phyloP scores from a whole-genome alignment of 1,140 invertebrate species.

The Halesus radiatus region DNA sequence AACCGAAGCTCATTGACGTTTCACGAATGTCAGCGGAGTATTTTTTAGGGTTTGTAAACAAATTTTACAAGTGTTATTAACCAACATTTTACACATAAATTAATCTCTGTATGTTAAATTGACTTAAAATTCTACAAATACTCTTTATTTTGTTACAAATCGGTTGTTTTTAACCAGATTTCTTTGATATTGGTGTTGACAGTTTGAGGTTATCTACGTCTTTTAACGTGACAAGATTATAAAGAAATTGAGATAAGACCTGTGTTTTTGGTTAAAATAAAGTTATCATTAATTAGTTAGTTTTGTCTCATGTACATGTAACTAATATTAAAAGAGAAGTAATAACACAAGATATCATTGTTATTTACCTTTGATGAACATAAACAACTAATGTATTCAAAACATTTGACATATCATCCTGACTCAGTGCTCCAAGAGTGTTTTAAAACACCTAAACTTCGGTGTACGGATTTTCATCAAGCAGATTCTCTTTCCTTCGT shows the following conservation, averaged over 20 bases:
- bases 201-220: slow-evolving; percentile 16
- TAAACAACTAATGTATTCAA: slow-evolving; percentile 13
- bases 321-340: no score
- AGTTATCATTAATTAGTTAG: background rate
- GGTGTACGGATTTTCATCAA: background rate
- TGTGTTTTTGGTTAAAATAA: background rate
- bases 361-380: background rate
- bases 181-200: slow-evolving; percentile 4
- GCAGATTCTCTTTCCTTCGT: background rate
- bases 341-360: no score
- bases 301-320: background rate
- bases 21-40: slow-evolving; percentile 34
- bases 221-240: background rate
- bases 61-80: background rate
- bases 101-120: no score
- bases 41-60: background rate
- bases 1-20: slow-evolving; percentile 34
- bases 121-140: background rate
- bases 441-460: no score
- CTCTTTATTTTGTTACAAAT: background rate
- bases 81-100: no score
- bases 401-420: background rate
- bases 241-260: background rate
- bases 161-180: background rate
- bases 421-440: background rate